phyloP scores from a whole-genome alignment of 2,797 vertebrate genomes.

The Melanotaenia maccullochi region DNA sequence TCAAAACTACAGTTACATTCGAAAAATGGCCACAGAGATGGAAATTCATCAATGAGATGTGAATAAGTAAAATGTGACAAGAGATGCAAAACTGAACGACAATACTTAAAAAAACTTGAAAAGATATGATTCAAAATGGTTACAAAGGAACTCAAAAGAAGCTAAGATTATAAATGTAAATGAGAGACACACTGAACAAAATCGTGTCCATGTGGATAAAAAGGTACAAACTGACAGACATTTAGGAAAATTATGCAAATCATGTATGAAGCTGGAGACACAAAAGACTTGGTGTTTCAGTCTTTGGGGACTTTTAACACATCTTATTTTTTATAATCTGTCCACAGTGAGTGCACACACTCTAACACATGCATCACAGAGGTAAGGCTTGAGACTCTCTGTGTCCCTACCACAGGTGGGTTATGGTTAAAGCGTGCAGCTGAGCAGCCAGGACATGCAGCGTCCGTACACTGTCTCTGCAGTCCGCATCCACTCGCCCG shows the following conservation, averaged over 20 bases:
- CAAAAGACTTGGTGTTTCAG: not conserved
- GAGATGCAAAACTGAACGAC: not conserved
- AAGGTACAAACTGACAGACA: not conserved
- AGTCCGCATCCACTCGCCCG: constrained; percentile 95
- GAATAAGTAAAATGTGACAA: not conserved
- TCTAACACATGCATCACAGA: constrained; percentile 48
- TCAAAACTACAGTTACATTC: not conserved
- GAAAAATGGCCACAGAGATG: not conserved
- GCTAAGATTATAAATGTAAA: not conserved
- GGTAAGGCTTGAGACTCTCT: constrained; percentile 34
- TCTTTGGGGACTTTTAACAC: not conserved
- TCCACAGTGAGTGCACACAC: not conserved
- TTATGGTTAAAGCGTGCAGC: constrained; percentile 66
- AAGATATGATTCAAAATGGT: not conserved
- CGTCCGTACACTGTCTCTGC: constrained; percentile 93
- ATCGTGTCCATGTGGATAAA: not conserved
- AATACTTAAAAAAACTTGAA: not conserved
- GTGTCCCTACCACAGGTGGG: constrained; percentile 46
- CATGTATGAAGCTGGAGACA: not conserved
- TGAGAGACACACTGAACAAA: not conserved
- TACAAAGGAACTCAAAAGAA: not conserved
- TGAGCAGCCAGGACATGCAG: constrained; percentile 68
- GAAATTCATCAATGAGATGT: not conserved
- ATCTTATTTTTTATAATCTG: not conserved
- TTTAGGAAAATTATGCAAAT: not conserved